Conservation (phyloP, 23 tunicate species). For the Ascidia mentula region DNA sequence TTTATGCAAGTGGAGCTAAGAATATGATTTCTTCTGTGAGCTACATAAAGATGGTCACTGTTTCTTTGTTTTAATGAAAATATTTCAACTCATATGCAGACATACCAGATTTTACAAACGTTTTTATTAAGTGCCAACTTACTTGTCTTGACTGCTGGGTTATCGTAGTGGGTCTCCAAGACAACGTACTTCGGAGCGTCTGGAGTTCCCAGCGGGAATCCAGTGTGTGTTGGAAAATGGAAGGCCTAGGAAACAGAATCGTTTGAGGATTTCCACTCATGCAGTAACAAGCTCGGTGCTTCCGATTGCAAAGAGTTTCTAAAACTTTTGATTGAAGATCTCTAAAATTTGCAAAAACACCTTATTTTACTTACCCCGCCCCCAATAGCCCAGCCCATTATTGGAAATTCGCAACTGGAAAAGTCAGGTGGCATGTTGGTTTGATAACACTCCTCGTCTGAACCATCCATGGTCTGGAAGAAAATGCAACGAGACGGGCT, state of each 20-base stretch:
- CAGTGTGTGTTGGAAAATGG: slow-evolving; percentile 13
- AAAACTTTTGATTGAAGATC: background rate
- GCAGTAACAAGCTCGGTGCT: background rate
- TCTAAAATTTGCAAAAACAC: background rate
- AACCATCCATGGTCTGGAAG: background rate
- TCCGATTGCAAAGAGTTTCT: too few relatives aligned
- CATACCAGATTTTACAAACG: background rate
- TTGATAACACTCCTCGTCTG: background rate
- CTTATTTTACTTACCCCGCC: slow-evolving; percentile 32
- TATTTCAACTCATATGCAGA: too few relatives aligned
- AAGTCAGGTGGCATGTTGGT: slow-evolving; percentile 12
- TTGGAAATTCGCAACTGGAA: background rate
- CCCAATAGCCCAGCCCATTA: slow-evolving; percentile 20
- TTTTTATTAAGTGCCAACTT: background rate
- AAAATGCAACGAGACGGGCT: background rate
- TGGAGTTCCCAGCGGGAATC: slow-evolving; percentile 20
- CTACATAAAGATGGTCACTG: background rate
- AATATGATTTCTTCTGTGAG: background rate
- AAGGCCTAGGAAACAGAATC: background rate
- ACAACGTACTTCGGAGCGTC: slow-evolving; percentile 10
- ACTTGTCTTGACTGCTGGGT: background rate
- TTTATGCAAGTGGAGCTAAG: background rate
- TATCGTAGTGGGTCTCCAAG: slow-evolving; percentile 43
- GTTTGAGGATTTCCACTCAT: background rate
- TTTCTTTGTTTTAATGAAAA: background rate